Evolutionary conservation across 2,888 invertebrate genomes (phyloP), one percentile per base, ranked within the genome.

Genomic region (Tipula lateralis): DNA sequence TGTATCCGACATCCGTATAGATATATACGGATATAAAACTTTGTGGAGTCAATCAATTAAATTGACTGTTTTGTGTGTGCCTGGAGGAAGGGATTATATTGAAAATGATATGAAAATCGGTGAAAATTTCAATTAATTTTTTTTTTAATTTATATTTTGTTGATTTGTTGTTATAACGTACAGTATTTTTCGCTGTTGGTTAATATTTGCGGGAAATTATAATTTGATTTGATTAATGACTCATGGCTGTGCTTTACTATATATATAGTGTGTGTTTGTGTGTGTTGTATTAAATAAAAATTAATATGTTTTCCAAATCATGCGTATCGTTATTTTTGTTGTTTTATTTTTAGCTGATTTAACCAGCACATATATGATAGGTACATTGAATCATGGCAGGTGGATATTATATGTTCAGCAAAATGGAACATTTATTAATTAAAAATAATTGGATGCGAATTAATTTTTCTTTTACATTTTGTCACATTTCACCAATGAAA

Each of bases 141-240:
- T 0, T 66, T 66, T 66, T n/a, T n/a, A n/a, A n/a, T n/a, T n/a
- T n/a, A n/a, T n/a, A n/a, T n/a, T n/a, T n/a, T n/a, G n/a, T n/a
- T n/a, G n/a, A n/a, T 66, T 66, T 44, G n/a, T 44, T 32, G 7
- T 32, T 32, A n/a, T n/a, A n/a, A n/a, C n/a, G 32, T 32, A 32
- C 32, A 32, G 39, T 39, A 39, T 39, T 39, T 39, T 32, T 32
- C 24, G 3, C 24, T 66, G 19, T 66, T 66, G 66, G 66, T 66
- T 66, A 66, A 66, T 66, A 66, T 66, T 66, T 66, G 66, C 24
- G 66, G 66, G 66, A 66, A 66, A 66, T 66, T 66, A 66, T 24
- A 66, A 66, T 66, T 66, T 66, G 66, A 66, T 66, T 66, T 66
- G 66, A 66, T 66, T 66, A 66, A 66, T 66, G 66, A 66, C 66